A percentile compares a stretch with the other conserved stretches of the same genome.
Evolutionary conservation across 2,888 invertebrate species (phyloP).

Genomic region (Dioctria linearis): DNA sequence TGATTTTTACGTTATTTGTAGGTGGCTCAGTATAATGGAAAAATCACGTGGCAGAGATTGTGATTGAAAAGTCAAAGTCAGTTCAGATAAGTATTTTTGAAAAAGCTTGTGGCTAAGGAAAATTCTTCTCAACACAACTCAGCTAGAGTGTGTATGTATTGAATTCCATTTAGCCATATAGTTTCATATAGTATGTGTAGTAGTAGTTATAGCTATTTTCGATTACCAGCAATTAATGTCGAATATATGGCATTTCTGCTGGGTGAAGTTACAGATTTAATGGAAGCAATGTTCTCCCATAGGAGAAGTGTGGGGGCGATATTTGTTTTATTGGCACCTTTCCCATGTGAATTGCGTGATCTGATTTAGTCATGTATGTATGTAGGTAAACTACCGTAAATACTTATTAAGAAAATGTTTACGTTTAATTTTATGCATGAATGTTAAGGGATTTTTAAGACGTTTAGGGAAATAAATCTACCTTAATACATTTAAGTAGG

Average conservation of each 20-base stretch:
- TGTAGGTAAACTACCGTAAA: background rate
- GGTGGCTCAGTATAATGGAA: background rate
- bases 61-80: conserved; percentile 33
- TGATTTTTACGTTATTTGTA: background rate
- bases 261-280: too few relatives aligned
- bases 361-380: background rate
- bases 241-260: too few relatives aligned
- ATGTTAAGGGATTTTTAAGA: background rate
- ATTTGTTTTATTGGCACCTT: background rate
- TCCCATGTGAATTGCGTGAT: conserved; percentile 2
- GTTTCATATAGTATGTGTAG: too few relatives aligned
- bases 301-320: background rate
- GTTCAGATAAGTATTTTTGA: background rate
- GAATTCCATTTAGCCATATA: too few relatives aligned
- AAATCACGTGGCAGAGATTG: conserved; percentile 49
- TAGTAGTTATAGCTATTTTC: background rate
- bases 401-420: background rate
- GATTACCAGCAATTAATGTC: background rate
- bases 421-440: background rate
- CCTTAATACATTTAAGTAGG: too few relatives aligned
- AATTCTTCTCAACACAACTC: background rate
- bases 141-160: too few relatives aligned
- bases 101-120: background rate
- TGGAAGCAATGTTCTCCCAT: background rate
- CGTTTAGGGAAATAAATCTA: too few relatives aligned